Evolutionary conservation across 2,888 invertebrate species (phyloP), one percentile per base, ranked within the genome.

Genomic region (Lochmaea crataegi): DNA sequence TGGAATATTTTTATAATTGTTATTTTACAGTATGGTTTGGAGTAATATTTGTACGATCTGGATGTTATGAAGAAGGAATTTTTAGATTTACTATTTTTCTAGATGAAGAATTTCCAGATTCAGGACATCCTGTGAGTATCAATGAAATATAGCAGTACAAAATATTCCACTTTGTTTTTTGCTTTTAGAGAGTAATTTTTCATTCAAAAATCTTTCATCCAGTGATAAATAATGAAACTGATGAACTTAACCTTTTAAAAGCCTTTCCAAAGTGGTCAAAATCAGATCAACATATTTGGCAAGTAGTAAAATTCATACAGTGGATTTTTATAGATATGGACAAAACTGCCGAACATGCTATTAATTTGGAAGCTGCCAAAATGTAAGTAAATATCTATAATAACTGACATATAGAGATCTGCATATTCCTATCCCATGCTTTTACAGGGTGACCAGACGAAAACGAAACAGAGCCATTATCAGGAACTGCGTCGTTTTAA

Each of bases 121-220:
- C 80, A 71, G 92, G 91, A 82, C 92, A 93, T 83, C 96, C 97
- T 75, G 96, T 95, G 89, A 91, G 92, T 89, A 41, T 26, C 16
- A 32, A 38, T 18, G 16, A 26, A 56, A 64, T 26, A 16, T 38
- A 42, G 18, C 26, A 18, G 22, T 53, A 53, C 53, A 26, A 63
- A 48, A 16, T 22, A 12, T 45, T 16, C 6, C 10, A 51, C 26
- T 63, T 38, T 63, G 0, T 45, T 48, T 51, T 41, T 73, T 18
- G 7, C n/a, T 81, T 88, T 88, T 86, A 97, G 97, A 91, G 90
- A 83, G 89, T 98, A 66, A 89, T 92, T 77, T 97, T 98, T 87
- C 93, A 95, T 87, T 92, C 93, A 73, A 91, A 94, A 82, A 88
- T 97, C 74, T 95, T 94, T 85, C 97, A 98, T 89, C 97, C 98